Evolutionary conservation across 2,888 invertebrate species (phyloP).

Genomic region (Tetragonula carbonaria): DNA sequence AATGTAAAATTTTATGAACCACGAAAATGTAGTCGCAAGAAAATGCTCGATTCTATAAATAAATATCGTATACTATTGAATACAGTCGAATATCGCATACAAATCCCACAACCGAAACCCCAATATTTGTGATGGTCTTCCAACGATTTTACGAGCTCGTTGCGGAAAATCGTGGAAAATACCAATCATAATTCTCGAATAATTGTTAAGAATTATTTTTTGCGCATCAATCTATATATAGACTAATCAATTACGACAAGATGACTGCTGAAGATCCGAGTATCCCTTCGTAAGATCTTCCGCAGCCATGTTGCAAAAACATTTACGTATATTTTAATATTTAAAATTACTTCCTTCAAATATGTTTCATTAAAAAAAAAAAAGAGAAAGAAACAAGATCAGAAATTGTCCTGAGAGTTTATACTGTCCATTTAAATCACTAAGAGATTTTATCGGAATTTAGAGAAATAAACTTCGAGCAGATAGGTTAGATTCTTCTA

Average conservation of each 20-base stretch:
- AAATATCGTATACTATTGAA: constrained; percentile 46
- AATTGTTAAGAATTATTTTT: constrained; percentile 22
- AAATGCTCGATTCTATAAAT: constrained; percentile 54
- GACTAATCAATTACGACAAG: constrained; percentile 53
- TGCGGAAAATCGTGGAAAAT: constrained; percentile 39
- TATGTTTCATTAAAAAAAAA: not conserved
- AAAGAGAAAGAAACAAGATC: not conserved
- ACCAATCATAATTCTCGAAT: constrained; percentile 14
- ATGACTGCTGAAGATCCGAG: constrained; percentile 64
- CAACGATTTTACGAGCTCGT: constrained; percentile 50
- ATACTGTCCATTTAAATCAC: constrained; percentile 36
- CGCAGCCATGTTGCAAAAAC: constrained; percentile 61
- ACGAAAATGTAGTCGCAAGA: not conserved
- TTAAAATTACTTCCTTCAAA: not conserved
- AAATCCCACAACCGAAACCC: constrained; percentile 70
- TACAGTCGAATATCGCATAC: constrained; percentile 70
- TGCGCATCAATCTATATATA: not conserved
- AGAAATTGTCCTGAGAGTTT: constrained; percentile 46
- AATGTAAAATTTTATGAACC: not conserved
- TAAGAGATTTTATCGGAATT: not conserved
- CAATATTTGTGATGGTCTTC: constrained; percentile 55
- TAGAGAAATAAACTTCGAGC: constrained; percentile 69
- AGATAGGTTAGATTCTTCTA: constrained; percentile 75
- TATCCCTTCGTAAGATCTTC: constrained; percentile 53
- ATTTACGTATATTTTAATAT: not conserved